Base-by-base conservation (phyloP, 2,888 invertebrate species). In the Melinaea marsaeus region DNA sequence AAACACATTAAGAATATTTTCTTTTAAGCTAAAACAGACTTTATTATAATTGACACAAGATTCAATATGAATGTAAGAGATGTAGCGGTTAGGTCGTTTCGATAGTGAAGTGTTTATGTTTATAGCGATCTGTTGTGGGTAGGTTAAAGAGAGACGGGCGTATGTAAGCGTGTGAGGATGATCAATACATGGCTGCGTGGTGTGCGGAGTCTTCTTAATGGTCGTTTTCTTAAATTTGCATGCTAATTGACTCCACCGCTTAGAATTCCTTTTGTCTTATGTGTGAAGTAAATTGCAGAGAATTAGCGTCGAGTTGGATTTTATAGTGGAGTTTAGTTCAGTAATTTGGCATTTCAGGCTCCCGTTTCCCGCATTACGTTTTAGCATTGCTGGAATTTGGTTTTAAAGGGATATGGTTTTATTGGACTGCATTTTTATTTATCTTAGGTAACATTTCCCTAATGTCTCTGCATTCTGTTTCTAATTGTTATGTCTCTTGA, bases 161-260 rank as follows among this genome's bases (percentile, higher is more conserved):
- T 88, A 90, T 90, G 90, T 86, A 85, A 83, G 82, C 87, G 85
- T 90, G 85, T 86, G 88, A 79, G 85, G 80, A 81, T 89, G 90
- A 90, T 90, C 90, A 81, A 90, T 90, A 90, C 87, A 76, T 76
- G 77, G 77, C 72, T 77, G 78, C 76, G 79, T 77, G 75, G 70
- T 69, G 66, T 69, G 71, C 71, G 76, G 76, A 79, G 79, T 75
- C 75, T 74, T 71, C 74, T 78, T 88, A 88, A 88, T 89, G 81
- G 86, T 85, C 88, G 87, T 90, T 89, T 90, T 90, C 90, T 90
- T 90, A 88, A 84, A 90, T 90, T 90, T 90, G 88, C 90, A 90
- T 90, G 80, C 80, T 89, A 89, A 90, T 90, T 89, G 86, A 79
- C 83, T 84, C 80, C 81, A 74, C 77, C 77, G 75, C 80, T 85